Evolutionary conservation across 2,797 vertebrate species (phyloP).

Genomic region (Takifugu ocellatus): DNA sequence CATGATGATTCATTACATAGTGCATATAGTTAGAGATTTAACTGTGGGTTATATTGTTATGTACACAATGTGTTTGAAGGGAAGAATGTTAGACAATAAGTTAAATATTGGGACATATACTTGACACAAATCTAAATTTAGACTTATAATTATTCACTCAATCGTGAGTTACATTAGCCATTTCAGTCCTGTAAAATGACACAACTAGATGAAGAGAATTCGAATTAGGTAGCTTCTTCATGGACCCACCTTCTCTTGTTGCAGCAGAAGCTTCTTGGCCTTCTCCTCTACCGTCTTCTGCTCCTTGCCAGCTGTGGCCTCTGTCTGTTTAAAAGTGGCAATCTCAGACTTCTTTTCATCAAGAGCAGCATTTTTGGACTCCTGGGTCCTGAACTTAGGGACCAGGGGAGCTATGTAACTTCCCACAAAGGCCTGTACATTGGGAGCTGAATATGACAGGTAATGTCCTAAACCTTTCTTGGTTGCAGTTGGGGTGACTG

Average conservation of each 20-base stretch:
- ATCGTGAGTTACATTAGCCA: too few relatives aligned
- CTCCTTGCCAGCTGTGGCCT: conserved; percentile 71
- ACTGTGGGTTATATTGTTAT: too few relatives aligned
- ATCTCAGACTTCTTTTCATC: conserved; percentile 67
- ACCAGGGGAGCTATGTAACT: conserved; percentile 89
- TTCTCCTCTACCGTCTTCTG: conserved; percentile 81
- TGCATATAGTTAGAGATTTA: too few relatives aligned
- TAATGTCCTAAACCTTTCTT: conserved; percentile 88
- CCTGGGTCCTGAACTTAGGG: conserved; percentile 81
- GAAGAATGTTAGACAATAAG: too few relatives aligned
- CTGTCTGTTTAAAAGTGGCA: conserved; percentile 56
- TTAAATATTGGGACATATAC: too few relatives aligned
- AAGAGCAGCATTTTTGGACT: conserved; percentile 71
- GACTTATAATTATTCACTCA: too few relatives aligned
- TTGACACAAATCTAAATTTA: too few relatives aligned
- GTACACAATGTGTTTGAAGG: too few relatives aligned
- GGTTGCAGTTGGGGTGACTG: conserved; percentile 57
- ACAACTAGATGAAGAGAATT: background rate
- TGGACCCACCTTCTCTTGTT: conserved; percentile 87
- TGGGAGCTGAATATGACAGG: conserved; percentile 85
- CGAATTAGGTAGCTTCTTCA: background rate
- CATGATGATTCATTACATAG: too few relatives aligned
- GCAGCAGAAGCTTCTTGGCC: conserved; percentile 82
- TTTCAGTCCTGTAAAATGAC: too few relatives aligned
- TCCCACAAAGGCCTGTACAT: conserved; percentile 91